Base-by-base conservation (phyloP, 2,888 invertebrate genomes). In the Phortica magna region DNA sequence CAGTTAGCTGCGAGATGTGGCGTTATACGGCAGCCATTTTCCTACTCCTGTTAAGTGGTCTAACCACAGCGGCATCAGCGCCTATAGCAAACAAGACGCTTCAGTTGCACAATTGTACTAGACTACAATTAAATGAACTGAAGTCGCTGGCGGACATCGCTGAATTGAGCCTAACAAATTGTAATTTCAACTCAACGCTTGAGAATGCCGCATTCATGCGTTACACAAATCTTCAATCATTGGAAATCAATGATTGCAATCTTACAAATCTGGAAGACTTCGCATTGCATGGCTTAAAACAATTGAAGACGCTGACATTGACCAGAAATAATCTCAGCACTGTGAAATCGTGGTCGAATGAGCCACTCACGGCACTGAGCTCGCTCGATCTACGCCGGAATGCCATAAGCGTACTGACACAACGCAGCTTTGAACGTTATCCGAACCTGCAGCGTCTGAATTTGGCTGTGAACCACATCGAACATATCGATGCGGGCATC, bases 391-490 rank as follows among this genome's bases (percentile, higher is more conserved):
- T 92, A 17, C 89, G 91, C 9, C 85, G 90, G 4, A 92, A 92
- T 77, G 68, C 74, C 0, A 85, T 92, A 10, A 76, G 55, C 3
- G 65, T 75, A 0, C 73, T 92, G 4, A 76, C 81, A 3, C 65
- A 79, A 0, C 82, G 83, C 1, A 84, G 86, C 9, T 91, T 92
- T 22, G 73, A 71, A 0, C 83, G 81, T 0, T 92, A 88, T 83
- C 90, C 91, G 0, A 91, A 91, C 76, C 81, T 92, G 39, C 90
- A 90, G 43, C 85, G 85, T 39, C 79, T 92, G 4, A 90, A 91
- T 79, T 83, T 92, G 71, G 85, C 88, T 2, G 87, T 87, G 2
- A 92, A 92, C 82, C 80, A 82, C 0, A 83, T 92, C 53, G 86
- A 83, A 19, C 78, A 80, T 57, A 83, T 92, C 12, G 88, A 86